Evolutionary conservation across 2,888 invertebrate species (phyloP), one percentile per base, ranked within the genome.

Genomic region (Serripes groenlandicus): DNA sequence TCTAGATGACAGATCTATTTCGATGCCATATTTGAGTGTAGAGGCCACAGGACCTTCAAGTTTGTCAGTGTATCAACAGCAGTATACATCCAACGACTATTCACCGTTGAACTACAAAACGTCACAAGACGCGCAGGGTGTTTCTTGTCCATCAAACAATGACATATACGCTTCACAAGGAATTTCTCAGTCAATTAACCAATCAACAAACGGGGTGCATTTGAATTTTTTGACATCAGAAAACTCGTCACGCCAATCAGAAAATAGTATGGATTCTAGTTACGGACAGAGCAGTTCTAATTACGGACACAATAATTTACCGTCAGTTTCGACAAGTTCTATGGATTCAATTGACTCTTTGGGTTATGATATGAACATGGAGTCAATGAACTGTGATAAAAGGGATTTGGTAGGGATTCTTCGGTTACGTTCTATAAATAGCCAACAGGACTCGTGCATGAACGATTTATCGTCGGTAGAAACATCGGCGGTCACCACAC

Each of bases 201-300:
- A 66, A 66, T 66, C 66, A 42, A 11, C 37, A 28, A 66, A 42
- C 21, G 32, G 62, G 9, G 5, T 66, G 35, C 26, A 66, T 42
- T 66, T 42, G 28, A 66, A 66, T 37, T 26, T 15, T 28, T 15
- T 66, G 66, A 42, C 42, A 42, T 66, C 66, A 66, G 15, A n/a
- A 5, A 28, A 66, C 66, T 42, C 42, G 37, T 37, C 66, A 42
- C 66, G 35, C 66, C 66, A 66, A 66, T 37, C 66, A 42, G 66
- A 26, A 28, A 42, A 26, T 15, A 23, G n/a, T 0, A 42, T 42
- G 28, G 21, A 66, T 42, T 37, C 66, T 35, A 42, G 42, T 21
- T 26, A 42, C 21, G 66, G 15, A 49, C 49, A 1, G 7, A 49
- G 49, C n/a, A n/a, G n/a, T 42, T 37, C 66, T 35, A 42, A 26